These are phyloP conservation scores for Hartigia nigra DNA, from an alignment of 2,888 invertebrate species.

Conservation along the genomic window DNA sequence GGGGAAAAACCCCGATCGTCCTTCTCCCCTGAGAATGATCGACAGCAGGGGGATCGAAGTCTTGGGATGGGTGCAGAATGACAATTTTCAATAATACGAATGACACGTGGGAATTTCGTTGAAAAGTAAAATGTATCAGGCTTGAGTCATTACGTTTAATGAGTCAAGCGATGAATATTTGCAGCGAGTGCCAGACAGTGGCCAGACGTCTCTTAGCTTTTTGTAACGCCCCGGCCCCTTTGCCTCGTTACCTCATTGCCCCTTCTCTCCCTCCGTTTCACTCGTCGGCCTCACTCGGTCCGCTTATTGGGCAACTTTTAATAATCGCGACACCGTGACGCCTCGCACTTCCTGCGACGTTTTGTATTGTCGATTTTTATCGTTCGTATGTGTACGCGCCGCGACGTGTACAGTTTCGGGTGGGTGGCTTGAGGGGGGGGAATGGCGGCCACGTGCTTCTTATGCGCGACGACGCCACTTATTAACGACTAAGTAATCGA, in stretches of 20 bases:
- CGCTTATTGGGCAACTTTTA: constrained; percentile 14
- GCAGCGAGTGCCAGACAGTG: constrained; percentile 42
- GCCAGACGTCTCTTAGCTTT: constrained; percentile 32
- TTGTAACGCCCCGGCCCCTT: constrained; percentile 10
- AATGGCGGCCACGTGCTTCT: neutral
- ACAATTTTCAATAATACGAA: neutral
- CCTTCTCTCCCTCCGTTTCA: constrained; percentile 8
- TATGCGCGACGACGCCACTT: neutral
- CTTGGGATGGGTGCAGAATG: constrained; percentile 23
- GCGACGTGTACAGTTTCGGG: neutral
- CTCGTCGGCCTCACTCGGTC: neutral
- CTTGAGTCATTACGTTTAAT: constrained; percentile 38
- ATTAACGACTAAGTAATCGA: neutral
- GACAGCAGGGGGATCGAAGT: too few species aligned
- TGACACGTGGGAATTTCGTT: neutral
- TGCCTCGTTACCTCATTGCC: constrained; percentile 27
- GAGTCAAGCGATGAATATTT: constrained; percentile 35
- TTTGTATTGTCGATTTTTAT: neutral
- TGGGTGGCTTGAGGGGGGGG: neutral
- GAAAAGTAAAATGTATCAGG: neutral
- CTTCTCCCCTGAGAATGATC: too few species aligned
- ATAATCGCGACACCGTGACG: constrained; percentile 4
- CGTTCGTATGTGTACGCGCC: neutral
- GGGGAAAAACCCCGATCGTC: too few species aligned
- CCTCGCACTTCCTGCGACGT: neutral